Conservation (phyloP, 2,797 vertebrate genomes). For the Huso huso region DNA sequence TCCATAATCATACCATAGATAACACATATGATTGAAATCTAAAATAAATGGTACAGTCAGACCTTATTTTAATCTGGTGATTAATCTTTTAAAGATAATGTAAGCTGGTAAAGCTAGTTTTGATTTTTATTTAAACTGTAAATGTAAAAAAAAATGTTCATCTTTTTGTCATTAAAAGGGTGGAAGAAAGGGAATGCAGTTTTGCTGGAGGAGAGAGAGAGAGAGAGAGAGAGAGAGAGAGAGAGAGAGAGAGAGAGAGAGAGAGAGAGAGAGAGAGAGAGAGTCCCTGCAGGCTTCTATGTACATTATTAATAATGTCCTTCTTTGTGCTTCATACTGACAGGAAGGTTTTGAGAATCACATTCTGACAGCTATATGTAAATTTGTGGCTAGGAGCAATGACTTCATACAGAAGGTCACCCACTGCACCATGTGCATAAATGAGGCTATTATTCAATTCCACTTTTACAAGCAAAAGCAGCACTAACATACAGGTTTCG, state of each 20-base stretch:
- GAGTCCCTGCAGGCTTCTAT: conserved; percentile 29
- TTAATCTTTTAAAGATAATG: too few species aligned
- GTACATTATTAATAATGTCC: conserved; percentile 27
- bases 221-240: neutral
- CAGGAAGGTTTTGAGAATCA: conserved; percentile 31
- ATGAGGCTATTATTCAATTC: conserved; percentile 63
- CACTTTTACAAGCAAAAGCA: conserved; percentile 53
- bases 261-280: neutral
- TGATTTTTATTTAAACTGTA: conserved; percentile 37
- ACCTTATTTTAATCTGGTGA: too few species aligned
- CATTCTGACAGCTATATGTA: conserved; percentile 65
- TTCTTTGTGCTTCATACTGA: conserved; percentile 25
- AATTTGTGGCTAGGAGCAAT: conserved; percentile 63
- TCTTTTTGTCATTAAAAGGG: conserved; percentile 19
- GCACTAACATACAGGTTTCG: conserved; percentile 13
- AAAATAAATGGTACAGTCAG: too few species aligned
- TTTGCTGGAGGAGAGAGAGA: conserved; percentile 16
- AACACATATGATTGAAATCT: too few species aligned
- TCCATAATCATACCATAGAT: too few species aligned
- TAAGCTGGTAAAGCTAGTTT: conserved; percentile 28
- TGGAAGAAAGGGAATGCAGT: neutral
- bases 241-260: conserved; percentile 17
- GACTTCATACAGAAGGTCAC: conserved; percentile 71
- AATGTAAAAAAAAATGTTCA: conserved; percentile 24
- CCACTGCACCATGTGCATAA: conserved; percentile 55